phyloP scores from a whole-genome alignment of 2,113 vertebrate genomes.

The Anguilla rostrata region DNA sequence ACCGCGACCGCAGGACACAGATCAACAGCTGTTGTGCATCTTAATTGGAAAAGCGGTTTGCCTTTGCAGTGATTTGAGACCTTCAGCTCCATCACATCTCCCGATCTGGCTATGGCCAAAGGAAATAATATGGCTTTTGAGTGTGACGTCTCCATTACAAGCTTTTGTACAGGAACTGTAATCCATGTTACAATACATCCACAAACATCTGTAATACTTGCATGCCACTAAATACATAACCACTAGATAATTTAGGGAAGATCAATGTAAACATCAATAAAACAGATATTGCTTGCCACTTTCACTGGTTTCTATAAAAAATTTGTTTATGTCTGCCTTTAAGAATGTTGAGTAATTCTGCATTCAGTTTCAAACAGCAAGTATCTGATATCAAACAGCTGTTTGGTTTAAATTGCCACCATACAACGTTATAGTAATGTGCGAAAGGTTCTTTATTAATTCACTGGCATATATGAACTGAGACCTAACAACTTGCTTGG shows the following conservation, averaged over 20 bases:
- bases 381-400: neutral
- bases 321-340: too few species aligned
- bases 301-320: neutral
- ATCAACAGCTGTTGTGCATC: too few species aligned
- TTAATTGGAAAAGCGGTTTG: too few species aligned
- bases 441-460: neutral
- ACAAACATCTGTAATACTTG: too few species aligned
- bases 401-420: neutral
- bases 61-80: too few species aligned
- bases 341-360: neutral
- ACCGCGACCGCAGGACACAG: too few species aligned
- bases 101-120: neutral
- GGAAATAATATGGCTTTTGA: neutral
- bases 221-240: too few species aligned
- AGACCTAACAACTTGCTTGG: neutral
- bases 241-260: too few species aligned
- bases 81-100: neutral
- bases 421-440: neutral
- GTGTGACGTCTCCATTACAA: neutral
- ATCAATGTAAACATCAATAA: too few species aligned
- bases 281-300: neutral
- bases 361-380: neutral
- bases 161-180: neutral
- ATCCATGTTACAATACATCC: too few species aligned
- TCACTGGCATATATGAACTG: neutral